Evolutionary conservation across 1,140 invertebrate genomes (phyloP), one percentile per base, ranked within the genome.

Genomic region (Cotesia vestalis): DNA sequence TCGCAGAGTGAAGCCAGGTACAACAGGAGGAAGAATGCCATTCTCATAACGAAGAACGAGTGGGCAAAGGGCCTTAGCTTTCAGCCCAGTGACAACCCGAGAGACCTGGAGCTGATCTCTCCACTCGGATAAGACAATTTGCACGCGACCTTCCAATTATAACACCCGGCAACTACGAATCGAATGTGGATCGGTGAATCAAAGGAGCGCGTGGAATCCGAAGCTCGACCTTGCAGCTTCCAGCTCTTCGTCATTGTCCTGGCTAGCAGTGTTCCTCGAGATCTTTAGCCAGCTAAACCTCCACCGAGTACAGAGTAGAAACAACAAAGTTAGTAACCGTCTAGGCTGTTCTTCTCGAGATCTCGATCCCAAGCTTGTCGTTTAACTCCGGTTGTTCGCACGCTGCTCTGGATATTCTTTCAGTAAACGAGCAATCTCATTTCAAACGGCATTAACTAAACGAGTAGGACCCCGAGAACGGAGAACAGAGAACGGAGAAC

Each of bases 71-170:
- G 53, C 17, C 8, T 55, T 4, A 12, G 12, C 11, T 55, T 14
- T 34, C n/a, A 6, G 12, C 11, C 14, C 27, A 40, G 61, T 38
- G 61, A 38, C 36, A 61, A 46, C 6, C 11, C 6, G 3, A 46
- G 40, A 51, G 62, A 64, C 12, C 46, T n/a, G 17, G 38, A 64
- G 40, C 57, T 69, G 69, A 70, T 70, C 46, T 38, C 69, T 52
- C 34, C 17, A 55, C 8, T 46, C 62, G 69, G 69, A 70, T 70
- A 70, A 70, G 66, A 70, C 69, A 70, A 70, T 70, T 70, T 63
- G 69, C 69, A 55, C 69, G 60, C 69, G 60, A 70, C 59, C 69
- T 70, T 70, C 69, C 69, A 70, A 70, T 70, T 70, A 70, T 70
- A 70, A 70, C 69, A 70, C 68, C 59, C 69, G 6, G 34, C n/a